phyloP scores from a whole-genome alignment of 1,140 invertebrate genomes.

The Reticulitermes speratus region DNA sequence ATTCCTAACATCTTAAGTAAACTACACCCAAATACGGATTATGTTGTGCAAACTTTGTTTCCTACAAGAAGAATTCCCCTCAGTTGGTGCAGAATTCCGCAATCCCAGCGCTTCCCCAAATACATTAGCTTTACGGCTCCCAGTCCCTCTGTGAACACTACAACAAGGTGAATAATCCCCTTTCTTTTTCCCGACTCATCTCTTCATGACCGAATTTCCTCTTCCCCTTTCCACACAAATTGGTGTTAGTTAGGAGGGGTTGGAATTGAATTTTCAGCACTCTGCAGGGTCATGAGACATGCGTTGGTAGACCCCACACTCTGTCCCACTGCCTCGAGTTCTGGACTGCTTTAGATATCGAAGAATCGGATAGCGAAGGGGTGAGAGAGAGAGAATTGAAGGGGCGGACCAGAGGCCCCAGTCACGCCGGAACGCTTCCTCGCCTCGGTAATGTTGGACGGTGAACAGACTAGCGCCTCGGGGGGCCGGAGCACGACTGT shows the following conservation, averaged over 20 bases:
- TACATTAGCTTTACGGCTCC: neutral
- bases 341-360: neutral
- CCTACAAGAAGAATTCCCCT: neutral
- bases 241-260: slow-evolving; percentile 25
- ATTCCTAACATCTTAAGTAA: too few species aligned
- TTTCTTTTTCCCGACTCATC: neutral
- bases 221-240: slow-evolving; percentile 22
- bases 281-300: neutral
- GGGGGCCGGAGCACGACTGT: neutral
- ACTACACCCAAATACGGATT: too few species aligned
- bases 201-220: neutral
- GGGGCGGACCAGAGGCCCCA: neutral
- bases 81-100: neutral
- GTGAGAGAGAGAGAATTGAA: neutral
- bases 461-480: neutral
- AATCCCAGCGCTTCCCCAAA: neutral
- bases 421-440: too few species aligned
- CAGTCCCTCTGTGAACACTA: neutral
- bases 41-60: too few species aligned
- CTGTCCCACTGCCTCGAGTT: neutral
- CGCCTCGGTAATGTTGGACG: too few species aligned
- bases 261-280: slow-evolving; percentile 23
- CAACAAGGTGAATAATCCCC: neutral
- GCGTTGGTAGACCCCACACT: neutral
- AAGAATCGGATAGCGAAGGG: neutral